Base-by-base conservation (phyloP, 2,113 vertebrate genomes). In the Cynocephalus volans region DNA sequence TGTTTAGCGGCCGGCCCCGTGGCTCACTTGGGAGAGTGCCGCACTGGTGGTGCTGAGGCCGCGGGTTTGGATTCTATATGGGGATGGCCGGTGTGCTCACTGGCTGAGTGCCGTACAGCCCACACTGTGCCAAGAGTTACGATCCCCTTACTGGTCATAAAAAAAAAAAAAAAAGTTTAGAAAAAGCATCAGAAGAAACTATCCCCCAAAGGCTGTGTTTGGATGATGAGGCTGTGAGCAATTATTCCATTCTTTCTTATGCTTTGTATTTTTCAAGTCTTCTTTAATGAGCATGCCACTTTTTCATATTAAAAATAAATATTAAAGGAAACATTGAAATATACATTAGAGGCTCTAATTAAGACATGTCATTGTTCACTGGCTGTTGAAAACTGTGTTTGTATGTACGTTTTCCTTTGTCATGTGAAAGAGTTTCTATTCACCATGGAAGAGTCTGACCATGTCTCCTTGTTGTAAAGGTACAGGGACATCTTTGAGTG, bases 241-340 rank as follows among this genome's bases (percentile, higher is more conserved):
- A 41, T 52, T 60, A 24, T 65, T 85, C 72, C 52, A 18, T 75
- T 50, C n/a, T 85, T 72, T 94, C 33, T 64, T 80, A 31, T 48
- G 48, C 45, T 88, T 45, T 77, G 60, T 72, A 4, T 85, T 64
- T 93, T 89, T 80, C 45, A 23, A 24, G 48, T 36, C 60, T 73
- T 65, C 85, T 95, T 69, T 84, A 73, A 88, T 2, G 41, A 95
- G 87, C 13, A 65, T 41, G 31, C 21, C 36, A 62, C 10, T 92
- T 70, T 93, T 96, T 91, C 52, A 72, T 91, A 45, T 79, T 77
- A 75, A 96, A 95, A 88, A 70, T 73, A 76, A 96, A 80, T 83
- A 65, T 69, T 88, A 80, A 50, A 84, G 88, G 21, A 69, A 62
- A 33, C 54, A 65, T 7, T 94, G 94, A 92, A 96, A 85, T 94